phyloP scores from a whole-genome alignment of 2,113 vertebrate genomes.

The Piaya cayana region DNA sequence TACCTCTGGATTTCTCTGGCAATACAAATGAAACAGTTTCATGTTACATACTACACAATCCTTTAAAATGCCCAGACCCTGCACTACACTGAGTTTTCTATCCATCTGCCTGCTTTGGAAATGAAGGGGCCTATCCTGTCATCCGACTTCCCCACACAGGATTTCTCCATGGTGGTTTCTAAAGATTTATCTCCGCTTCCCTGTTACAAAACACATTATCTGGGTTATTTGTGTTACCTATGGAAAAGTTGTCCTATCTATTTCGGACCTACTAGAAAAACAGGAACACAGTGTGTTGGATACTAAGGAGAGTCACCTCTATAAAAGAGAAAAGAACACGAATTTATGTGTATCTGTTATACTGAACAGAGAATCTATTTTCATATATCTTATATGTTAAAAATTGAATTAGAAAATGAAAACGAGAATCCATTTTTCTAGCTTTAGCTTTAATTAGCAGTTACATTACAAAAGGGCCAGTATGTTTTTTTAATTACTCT shows the following conservation, averaged over 20 bases:
- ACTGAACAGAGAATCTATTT: neutral
- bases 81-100: neutral
- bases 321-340: neutral
- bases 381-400: neutral
- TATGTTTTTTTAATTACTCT: neutral
- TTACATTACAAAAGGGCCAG: neutral
- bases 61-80: neutral
- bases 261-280: neutral
- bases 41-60: neutral
- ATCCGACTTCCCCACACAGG: neutral
- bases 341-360: neutral
- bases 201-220: neutral
- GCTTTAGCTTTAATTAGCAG: neutral
- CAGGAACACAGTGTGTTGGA: neutral
- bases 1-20: constrained; percentile 13
- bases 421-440: neutral
- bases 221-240: neutral
- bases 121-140: neutral
- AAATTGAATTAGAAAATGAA: neutral
- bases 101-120: neutral
- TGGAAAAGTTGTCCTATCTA: neutral
- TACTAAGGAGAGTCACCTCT: neutral
- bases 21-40: constrained; percentile 11
- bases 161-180: neutral
- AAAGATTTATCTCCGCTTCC: neutral